These are phyloP conservation scores for Aphaenogaster ashmeadi DNA, from an alignment of 1,140 invertebrate species.

Conservation along the genomic window DNA sequence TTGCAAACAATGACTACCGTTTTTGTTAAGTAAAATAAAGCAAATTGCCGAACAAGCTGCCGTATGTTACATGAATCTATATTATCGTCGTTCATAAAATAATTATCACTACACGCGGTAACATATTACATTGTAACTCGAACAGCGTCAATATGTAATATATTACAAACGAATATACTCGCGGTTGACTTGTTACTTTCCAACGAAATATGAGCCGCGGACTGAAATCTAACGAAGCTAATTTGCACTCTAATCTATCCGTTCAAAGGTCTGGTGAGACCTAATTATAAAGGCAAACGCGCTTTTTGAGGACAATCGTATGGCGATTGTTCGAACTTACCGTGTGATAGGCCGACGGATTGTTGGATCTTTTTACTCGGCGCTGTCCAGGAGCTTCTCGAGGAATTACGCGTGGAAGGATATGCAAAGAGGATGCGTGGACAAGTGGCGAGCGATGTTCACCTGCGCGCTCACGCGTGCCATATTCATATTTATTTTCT, in stretches of 20 bases:
- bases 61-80: background rate
- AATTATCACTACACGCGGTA: background rate
- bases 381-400: slow-evolving; percentile 9
- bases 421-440: slow-evolving; percentile 41
- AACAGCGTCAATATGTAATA: background rate
- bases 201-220: background rate
- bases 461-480: slow-evolving; percentile 79
- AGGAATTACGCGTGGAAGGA: slow-evolving; percentile 26
- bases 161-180: background rate
- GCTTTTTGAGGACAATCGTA: slow-evolving; percentile 8
- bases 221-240: slow-evolving; percentile 42
- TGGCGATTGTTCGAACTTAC: slow-evolving; percentile 14
- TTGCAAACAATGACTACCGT: background rate
- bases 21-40: slow-evolving; percentile 9
- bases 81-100: slow-evolving; percentile 1
- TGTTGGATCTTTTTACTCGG: background rate
- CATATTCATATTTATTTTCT: slow-evolving; percentile 82
- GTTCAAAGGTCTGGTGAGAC: slow-evolving; percentile 35
- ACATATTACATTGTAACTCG: slow-evolving; percentile 25
- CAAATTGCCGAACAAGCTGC: background rate
- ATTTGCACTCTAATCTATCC: slow-evolving; percentile 50
- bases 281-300: slow-evolving; percentile 50
- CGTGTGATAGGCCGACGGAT: slow-evolving; percentile 4
- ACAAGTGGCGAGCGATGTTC: slow-evolving; percentile 70
- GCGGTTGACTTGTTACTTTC: slow-evolving; percentile 3